Evolutionary conservation across 2,888 invertebrate genomes (phyloP), one percentile per base, ranked within the genome.

Genomic region (Hybos culiciformis): DNA sequence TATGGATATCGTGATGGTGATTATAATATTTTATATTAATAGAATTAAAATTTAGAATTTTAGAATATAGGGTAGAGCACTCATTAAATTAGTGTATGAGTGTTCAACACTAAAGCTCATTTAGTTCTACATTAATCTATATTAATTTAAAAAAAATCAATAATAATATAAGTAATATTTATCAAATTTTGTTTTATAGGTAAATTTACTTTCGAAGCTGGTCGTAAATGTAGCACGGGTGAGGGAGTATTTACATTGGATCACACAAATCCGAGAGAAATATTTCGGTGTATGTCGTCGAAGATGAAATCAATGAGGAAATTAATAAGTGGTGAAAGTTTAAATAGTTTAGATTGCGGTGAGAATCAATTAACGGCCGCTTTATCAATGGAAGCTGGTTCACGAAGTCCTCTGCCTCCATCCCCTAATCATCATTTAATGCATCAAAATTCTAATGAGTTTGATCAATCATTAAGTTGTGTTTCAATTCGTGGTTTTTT

Each of bases 221-320:
- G 87, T 1, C 72, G 87, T 45, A 87, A 86, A 63, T 87, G 87
- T 66, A 79, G 81, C 51, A 84, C 85, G 2, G 87, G 87, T 0
- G 87, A 87, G 66, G 87, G 87, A 2, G 77, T 78, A 5, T 87
- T 87, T 55, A 81, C 78, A 44, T 64, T 87, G 46, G 84, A 85
- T 57, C 83, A 87, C 59, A 75, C 78, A 33, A 84, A 84, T 60
- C 83, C 84, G 49, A 81, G 83, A 51, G 86, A 86, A 61, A 83
- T 87, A 50, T 87, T 77, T 50, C 78, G 83, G 49, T 86, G 84
- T 57, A 72, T 87, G 53, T 80, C 83, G 9, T 72, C 81, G 5
- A 85, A 84, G 66, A 87, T 87, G 83, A 84, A 84, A 58, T 82
- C 78, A 1, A 87, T 87, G 86, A 85, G 85, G 58, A 83, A 85